Base-by-base conservation (phyloP, 2,113 vertebrate genomes). In the Delphinus delphis region DNA sequence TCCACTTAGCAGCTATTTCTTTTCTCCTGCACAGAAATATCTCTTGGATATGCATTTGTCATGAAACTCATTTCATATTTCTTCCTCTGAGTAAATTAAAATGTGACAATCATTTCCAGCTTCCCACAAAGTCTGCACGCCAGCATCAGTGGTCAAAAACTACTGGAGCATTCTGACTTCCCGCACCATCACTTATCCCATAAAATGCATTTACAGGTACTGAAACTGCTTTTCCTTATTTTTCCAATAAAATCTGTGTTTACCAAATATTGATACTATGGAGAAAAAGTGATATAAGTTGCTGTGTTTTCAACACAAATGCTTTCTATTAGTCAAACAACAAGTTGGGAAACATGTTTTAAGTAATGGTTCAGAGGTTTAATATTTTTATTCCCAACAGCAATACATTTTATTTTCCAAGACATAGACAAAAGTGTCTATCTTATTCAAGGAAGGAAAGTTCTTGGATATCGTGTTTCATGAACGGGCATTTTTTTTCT, bases 51-150 rank as follows among this genome's bases (percentile, higher is more conserved):
- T 68, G 55, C 31, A 87, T 89, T 87, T 97, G n/a, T 77, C 80
- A 63, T 95, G 63, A 44, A 96, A 91, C 25, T 84, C 73, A 73
- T 80, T 93, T 87, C n/a, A 33, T 84, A 95, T 84, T 91, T 93
- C 65, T 96, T 90, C 62, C 47, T 88, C 47, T 94, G 80, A 92
- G 14, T 86, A 84, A 92, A 95, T 96, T 89, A 96, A 94, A 98
- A 84, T 58, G 80, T 96, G 95, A 85, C 83, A 60, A 80, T 93
- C 44, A 85, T 96, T 96, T 93, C 80, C 92, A 92, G 76, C 87
- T 93, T 92, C 65, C 79, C 44, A 71, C 74, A 71, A 79, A 95
- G 53, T 28, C 38, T 74, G 31, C n/a, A 15, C 17, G 70, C 36
- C 28, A 53, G 31, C 38, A 4, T 53, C 76, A 74, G 33, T 12